A percentile compares a stretch with the other conserved stretches of the same genome.
Conservation (phyloP, 2,888 invertebrate genomes). For the Arge pagana region DNA sequence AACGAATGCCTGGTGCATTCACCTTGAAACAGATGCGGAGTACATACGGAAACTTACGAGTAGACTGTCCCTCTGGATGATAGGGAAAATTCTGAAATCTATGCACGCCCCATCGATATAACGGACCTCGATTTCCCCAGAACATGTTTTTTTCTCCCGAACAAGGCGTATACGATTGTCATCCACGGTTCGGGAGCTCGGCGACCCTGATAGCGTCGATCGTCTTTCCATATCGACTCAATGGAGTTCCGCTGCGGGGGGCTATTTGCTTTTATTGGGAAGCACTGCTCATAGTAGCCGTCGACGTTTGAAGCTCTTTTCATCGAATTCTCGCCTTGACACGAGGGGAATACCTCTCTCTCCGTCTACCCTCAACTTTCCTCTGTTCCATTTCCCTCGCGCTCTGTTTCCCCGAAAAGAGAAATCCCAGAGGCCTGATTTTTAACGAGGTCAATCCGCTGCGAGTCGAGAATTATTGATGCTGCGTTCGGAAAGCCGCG, state of each 20-base stretch:
- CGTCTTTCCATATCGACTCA: slow-evolving; percentile 46
- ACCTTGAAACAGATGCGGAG: too few relatives aligned
- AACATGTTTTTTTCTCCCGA: slow-evolving; percentile 14
- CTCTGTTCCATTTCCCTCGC: neutral
- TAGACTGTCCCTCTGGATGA: slow-evolving; percentile 15
- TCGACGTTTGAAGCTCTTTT: slow-evolving; percentile 29
- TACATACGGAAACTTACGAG: too few relatives aligned
- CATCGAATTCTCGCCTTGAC: slow-evolving; percentile 20
- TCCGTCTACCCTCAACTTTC: neutral
- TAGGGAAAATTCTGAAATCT: slow-evolving; percentile 12
- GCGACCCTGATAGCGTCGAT: slow-evolving; percentile 37
- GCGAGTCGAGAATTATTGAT: slow-evolving; percentile 48
- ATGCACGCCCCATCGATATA: slow-evolving; percentile 13
- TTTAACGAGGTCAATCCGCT: too few relatives aligned
- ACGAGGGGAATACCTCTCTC: neutral
- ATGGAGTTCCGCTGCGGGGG: slow-evolving; percentile 32
- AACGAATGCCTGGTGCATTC: too few relatives aligned
- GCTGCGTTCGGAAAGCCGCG: slow-evolving; percentile 47
- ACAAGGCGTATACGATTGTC: slow-evolving; percentile 10
- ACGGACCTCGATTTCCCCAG: slow-evolving; percentile 8
- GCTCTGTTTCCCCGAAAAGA: slow-evolving; percentile 1
- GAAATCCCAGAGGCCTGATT: too few relatives aligned
- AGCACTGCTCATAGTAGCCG: too few relatives aligned
- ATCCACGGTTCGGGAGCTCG: slow-evolving; percentile 11
- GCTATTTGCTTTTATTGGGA: slow-evolving; percentile 41